These are phyloP conservation scores for Silvanus unidentatus DNA, from an alignment of 2,888 invertebrate genomes.

Conservation along the genomic window DNA sequence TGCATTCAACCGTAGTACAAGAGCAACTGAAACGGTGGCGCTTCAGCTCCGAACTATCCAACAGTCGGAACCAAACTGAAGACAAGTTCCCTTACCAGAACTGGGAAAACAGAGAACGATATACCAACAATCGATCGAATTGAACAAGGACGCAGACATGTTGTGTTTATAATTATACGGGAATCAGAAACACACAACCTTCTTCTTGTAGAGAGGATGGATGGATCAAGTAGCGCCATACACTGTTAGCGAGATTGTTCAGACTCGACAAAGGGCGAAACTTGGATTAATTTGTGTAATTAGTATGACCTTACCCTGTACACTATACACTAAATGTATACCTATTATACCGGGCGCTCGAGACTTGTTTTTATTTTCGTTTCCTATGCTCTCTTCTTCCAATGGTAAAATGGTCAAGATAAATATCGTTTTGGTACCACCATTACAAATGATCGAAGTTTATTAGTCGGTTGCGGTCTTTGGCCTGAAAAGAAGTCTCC, in stretches of 20 bases:
- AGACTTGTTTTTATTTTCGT: constrained; percentile 4
- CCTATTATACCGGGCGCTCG: background rate
- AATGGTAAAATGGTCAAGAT: constrained; percentile 6
- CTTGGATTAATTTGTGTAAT: constrained; percentile 44
- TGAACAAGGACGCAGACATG: constrained; percentile 25
- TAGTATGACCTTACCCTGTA: constrained; percentile 33
- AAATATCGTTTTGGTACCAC: no score
- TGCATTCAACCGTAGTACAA: constrained; percentile 22
- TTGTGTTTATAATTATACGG: constrained; percentile 42
- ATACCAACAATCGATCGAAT: constrained; percentile 21
- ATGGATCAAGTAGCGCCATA: constrained; percentile 44
- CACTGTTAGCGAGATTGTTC: constrained; percentile 42
- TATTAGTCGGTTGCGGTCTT: no score
- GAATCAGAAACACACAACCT: constrained; percentile 43
- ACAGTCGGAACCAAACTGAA: constrained; percentile 43
- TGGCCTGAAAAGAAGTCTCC: no score
- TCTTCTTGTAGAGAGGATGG: constrained; percentile 36
- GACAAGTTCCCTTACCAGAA: constrained; percentile 41
- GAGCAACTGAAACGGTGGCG: constrained; percentile 32
- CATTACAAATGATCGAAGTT: no score
- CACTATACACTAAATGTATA: no score
- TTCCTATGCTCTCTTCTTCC: background rate
- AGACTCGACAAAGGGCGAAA: constrained; percentile 39
- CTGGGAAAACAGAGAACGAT: constrained; percentile 33
- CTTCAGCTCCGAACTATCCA: constrained; percentile 39